Evolutionary conservation across 2,888 invertebrate genomes (phyloP), one percentile per base, ranked within the genome.

Genomic region (Pardosa pseudoannulata): DNA sequence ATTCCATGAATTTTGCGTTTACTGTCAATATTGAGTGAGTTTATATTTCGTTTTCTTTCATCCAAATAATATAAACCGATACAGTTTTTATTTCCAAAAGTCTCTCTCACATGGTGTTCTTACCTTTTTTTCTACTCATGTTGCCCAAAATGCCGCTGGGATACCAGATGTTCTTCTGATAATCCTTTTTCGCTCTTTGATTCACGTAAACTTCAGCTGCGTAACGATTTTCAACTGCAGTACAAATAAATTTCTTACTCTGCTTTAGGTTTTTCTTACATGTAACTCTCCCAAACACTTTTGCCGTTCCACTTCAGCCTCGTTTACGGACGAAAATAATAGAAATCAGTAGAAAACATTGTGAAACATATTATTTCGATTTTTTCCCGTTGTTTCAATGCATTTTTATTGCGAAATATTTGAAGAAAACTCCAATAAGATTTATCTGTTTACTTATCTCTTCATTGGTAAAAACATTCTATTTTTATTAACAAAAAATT

Each of bases 111-210:
- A 46, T 46, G 46, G 16, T 46, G 9, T 13, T 46, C 5, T 6
- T 11, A 16, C 16, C 2, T 16, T 11, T 46, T 46, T 13, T 16
- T 46, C 16, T 46, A 64, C 32, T 64, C 32, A 36, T 64, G 27
- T 74, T 27, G 23, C 28, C 36, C 27, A 36, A 64, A 62, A 75
- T 62, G 36, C 81, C 56, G 16, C 31, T 29, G 81, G 74, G 73
- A 81, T 56, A 68, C 32, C 81, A 81, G 81, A 74, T 81, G 81
- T 74, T 81, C 81, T 39, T 68, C 81, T 81, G 81, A 81, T 81
- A 81, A 81, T 81, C 81, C 81, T 36, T 74, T 74, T 81, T 81
- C 41, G 68, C 41, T 81, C 62, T 56, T 29, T 68, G 81, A 81
- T 81, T 81, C 80, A 67, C 50, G 73, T 13, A 79, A 70, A 36